These are phyloP conservation scores for Cynoglossus semilaevis DNA, from an alignment of 2,113 vertebrate genomes.

Conservation along the genomic window DNA sequence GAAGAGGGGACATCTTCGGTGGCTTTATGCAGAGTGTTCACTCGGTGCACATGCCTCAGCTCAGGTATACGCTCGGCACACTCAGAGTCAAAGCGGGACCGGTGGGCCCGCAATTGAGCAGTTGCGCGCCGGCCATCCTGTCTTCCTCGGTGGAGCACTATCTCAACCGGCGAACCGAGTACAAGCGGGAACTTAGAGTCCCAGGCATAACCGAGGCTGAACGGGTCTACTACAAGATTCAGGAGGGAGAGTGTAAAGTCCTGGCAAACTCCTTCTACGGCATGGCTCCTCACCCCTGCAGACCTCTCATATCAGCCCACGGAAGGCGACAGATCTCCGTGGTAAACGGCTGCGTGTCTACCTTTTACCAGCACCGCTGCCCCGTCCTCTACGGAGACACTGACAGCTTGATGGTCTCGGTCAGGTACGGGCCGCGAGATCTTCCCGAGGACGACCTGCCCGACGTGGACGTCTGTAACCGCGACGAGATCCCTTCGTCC, in stretches of 20 bases:
- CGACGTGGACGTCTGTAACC: no score
- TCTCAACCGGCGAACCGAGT: neutral
- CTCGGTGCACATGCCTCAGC: conserved; percentile 16
- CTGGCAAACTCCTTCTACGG: conserved; percentile 25
- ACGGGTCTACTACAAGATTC: neutral
- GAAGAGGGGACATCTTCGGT: neutral
- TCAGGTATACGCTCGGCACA: conserved; percentile 7
- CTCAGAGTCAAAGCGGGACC: conserved; percentile 9
- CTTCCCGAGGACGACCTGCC: no score
- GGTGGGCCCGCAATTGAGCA: neutral
- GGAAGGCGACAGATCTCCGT: conserved; percentile 4
- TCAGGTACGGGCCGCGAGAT: neutral
- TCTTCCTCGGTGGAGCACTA: conserved; percentile 3
- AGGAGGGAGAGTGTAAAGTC: conserved; percentile 17
- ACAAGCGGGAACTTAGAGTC: neutral
- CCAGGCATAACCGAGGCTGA: accelerated
- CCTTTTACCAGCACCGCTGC: neutral
- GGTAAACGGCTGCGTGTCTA: conserved; percentile 2
- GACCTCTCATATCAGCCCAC: no score
- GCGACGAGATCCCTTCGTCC: neutral
- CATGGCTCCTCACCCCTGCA: neutral
- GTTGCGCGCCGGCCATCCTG: no score
- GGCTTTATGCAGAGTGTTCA: conserved; percentile 28
- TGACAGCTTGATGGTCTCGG: conserved; percentile 12
- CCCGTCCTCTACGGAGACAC: conserved; percentile 18